phyloP scores from a whole-genome alignment of 2,888 invertebrate genomes.

The Marasmarcha lunaedactyla region DNA sequence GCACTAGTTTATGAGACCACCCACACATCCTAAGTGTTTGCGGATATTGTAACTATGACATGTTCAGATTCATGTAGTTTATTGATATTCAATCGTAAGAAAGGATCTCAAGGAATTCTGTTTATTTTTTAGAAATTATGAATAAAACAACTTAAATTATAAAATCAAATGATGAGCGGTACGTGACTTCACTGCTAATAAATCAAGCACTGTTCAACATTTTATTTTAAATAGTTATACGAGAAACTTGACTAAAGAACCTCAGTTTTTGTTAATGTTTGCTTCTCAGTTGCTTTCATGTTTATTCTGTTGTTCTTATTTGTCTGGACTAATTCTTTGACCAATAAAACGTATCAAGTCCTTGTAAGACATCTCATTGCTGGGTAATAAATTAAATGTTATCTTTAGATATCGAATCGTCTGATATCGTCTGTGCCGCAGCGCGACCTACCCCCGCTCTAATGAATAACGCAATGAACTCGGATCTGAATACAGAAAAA shows the following conservation, averaged over 20 bases:
- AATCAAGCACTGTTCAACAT: too few species aligned
- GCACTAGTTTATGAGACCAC: slow-evolving; percentile 60
- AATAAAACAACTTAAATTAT: too few species aligned
- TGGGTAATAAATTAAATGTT: slow-evolving; percentile 56
- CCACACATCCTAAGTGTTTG: slow-evolving; percentile 40
- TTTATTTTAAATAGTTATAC: too few species aligned
- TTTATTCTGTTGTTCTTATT: slow-evolving; percentile 34
- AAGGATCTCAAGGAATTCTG: slow-evolving; percentile 4
- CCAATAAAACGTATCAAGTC: slow-evolving; percentile 50
- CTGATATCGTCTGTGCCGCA: slow-evolving; percentile 30
- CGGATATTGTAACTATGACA: slow-evolving; percentile 14
- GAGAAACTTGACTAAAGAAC: too few species aligned
- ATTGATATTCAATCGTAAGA: slow-evolving; percentile 5
- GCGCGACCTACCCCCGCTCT: slow-evolving; percentile 56
- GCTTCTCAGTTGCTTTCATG: slow-evolving; percentile 9
- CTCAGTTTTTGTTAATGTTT: neutral
- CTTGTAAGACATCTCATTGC: slow-evolving; percentile 58
- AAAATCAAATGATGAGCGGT: too few species aligned
- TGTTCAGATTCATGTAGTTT: neutral
- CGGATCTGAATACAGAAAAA: slow-evolving; percentile 72
- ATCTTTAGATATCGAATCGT: slow-evolving; percentile 64
- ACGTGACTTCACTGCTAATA: too few species aligned
- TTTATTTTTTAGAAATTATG: too few species aligned
- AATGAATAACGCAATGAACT: slow-evolving; percentile 71
- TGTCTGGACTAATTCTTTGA: slow-evolving; percentile 51